Conservation (phyloP, 2,888 invertebrate genomes). For the Cerceris rybyensis region DNA sequence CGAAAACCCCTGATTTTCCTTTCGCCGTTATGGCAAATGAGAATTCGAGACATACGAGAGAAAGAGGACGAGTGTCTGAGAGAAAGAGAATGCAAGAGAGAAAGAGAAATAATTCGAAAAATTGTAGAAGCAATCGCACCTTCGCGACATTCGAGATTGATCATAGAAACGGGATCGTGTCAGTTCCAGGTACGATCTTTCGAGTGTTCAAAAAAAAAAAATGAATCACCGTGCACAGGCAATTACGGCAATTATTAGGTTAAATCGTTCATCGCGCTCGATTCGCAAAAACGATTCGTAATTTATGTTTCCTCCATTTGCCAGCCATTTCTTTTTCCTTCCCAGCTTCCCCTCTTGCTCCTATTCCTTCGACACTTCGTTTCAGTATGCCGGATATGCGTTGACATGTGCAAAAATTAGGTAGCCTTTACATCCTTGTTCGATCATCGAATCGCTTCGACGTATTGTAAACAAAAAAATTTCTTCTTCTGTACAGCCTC, state of each 20-base stretch:
- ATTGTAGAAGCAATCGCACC: neutral
- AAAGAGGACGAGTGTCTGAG: neutral
- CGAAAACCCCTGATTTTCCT: neutral
- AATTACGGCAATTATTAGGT: neutral
- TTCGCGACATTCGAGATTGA: neutral
- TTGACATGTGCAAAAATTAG: constrained; percentile 23
- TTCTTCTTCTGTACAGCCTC: constrained; percentile 45
- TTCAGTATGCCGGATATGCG: constrained; percentile 17
- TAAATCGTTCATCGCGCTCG: neutral
- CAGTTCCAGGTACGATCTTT: constrained; percentile 35
- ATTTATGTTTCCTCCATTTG: neutral
- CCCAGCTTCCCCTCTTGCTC: neutral
- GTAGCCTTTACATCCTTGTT: constrained; percentile 32
- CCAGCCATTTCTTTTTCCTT: neutral
- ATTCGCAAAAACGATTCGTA: constrained; percentile 2
- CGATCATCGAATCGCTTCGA: constrained; percentile 44
- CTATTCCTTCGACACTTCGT: constrained; percentile 19
- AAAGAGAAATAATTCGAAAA: neutral
- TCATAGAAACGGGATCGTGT: constrained; percentile 20
- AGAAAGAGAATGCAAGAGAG: neutral
- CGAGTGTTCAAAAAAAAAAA: constrained; percentile 12
- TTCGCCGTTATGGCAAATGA: neutral
- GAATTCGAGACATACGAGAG: too few species aligned
- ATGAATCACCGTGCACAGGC: constrained; percentile 1
- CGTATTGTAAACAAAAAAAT: constrained; percentile 24